Evolutionary conservation across 2,113 vertebrate species (phyloP).

Genomic region (Phaethornis superciliosus): DNA sequence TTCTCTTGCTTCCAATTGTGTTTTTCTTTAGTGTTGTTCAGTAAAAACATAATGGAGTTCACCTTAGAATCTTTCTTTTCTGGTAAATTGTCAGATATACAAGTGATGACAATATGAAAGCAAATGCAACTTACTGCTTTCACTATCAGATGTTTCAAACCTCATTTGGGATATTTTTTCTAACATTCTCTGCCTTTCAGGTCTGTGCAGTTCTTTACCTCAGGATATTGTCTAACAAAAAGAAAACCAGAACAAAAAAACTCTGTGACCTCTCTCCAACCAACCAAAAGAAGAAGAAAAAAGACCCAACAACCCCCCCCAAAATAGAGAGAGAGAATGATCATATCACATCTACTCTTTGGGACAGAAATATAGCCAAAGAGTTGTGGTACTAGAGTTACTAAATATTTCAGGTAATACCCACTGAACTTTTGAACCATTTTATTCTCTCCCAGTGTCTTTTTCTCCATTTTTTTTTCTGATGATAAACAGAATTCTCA

Average conservation of each 20-base stretch:
- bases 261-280: too few species aligned
- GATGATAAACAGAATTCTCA: not conserved
- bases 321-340: not conserved
- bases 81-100: not conserved
- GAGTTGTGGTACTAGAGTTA: not conserved
- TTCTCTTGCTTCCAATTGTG: not conserved
- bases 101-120: not conserved
- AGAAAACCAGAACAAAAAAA: too few species aligned
- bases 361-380: not conserved
- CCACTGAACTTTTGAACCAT: not conserved
- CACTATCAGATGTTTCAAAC: not conserved
- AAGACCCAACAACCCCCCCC: not conserved
- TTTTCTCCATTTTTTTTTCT: not conserved
- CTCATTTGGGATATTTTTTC: not conserved
- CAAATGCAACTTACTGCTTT: not conserved
- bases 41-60: not conserved
- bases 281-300: not conserved
- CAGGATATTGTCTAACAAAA: not conserved
- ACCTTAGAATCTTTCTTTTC: not conserved
- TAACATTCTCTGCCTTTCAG: not conserved
- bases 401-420: conserved; percentile 33
- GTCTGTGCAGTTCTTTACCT: not conserved
- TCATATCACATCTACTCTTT: conserved; percentile 8
- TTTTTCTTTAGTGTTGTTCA: not conserved
- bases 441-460: not conserved